These are phyloP conservation scores for Meta bourneti DNA, from an alignment of 2,888 invertebrate genomes.

Conservation along the genomic window DNA sequence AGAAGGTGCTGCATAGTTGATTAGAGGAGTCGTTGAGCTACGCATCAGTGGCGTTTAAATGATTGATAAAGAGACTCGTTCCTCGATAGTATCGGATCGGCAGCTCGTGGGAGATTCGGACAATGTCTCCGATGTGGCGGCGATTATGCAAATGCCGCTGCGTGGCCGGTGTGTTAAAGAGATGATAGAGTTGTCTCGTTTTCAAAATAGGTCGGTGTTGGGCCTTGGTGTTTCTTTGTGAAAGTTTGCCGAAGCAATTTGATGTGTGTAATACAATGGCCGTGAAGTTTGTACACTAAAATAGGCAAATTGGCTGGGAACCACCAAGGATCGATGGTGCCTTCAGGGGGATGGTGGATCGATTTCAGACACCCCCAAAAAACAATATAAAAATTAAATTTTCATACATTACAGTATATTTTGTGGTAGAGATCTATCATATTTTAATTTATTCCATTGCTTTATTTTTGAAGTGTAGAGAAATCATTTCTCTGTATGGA, in stretches of 20 bases:
- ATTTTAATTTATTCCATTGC: too few relatives aligned
- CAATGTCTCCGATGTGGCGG: not conserved
- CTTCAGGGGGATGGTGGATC: too few relatives aligned
- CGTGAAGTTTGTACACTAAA: not conserved
- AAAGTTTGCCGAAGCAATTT: too few relatives aligned
- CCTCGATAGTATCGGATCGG: not conserved
- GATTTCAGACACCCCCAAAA: too few relatives aligned
- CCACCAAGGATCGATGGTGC: too few relatives aligned
- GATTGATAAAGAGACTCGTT: slow-evolving; percentile 36
- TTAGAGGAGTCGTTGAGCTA: not conserved
- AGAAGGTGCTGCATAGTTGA: slow-evolving; percentile 1
- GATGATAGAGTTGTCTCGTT: not conserved
- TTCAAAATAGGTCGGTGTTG: not conserved
- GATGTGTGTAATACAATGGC: not conserved
- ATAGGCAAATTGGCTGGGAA: not conserved
- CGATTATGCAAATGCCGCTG: slow-evolving; percentile 33
- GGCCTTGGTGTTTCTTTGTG: not conserved
- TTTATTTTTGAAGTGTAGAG: too few relatives aligned
- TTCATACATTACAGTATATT: too few relatives aligned
- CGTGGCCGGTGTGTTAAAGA: not conserved
- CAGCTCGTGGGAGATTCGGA: slow-evolving; percentile 24
- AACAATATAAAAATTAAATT: too few relatives aligned
- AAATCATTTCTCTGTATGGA: too few relatives aligned
- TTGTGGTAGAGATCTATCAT: too few relatives aligned
- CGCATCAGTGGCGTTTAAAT: slow-evolving; percentile 42